Conservation (phyloP, 2,113 vertebrate species). For the Grammomys dolichurus region DNA sequence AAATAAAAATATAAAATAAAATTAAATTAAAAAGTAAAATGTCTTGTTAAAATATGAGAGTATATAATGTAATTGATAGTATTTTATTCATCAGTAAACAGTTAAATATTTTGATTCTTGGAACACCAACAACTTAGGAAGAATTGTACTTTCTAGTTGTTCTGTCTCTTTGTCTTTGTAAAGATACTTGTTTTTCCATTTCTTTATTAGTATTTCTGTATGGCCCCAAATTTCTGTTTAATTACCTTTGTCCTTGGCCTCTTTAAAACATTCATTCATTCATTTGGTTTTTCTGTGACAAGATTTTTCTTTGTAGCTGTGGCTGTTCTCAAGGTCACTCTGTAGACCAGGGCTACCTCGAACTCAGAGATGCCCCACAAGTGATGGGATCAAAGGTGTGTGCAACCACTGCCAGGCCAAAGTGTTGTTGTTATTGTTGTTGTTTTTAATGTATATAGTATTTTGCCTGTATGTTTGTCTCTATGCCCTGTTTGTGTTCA, state of each 20-base stretch:
- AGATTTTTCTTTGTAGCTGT: not conserved
- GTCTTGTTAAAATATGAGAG: not conserved
- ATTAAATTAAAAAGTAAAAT: too few species aligned
- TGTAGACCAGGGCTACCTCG: not conserved
- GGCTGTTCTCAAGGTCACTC: not conserved
- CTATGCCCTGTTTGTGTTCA: not conserved
- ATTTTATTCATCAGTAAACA: not conserved
- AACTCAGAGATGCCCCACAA: not conserved
- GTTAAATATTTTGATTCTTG: not conserved
- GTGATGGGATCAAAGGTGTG: not conserved
- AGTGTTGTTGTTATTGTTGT: not conserved
- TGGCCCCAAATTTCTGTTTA: not conserved
- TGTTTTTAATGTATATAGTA: not conserved
- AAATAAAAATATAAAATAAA: too few species aligned
- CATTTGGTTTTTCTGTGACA: not conserved
- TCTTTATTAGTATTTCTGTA: not conserved
- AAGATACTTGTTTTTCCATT: not conserved
- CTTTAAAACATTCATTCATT: not conserved
- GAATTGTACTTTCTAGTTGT: not conserved
- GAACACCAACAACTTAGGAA: not conserved
- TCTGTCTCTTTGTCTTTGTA: not conserved
- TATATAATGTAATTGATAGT: not conserved
- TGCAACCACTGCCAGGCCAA: not conserved
- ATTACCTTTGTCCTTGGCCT: not conserved
- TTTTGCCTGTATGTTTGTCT: not conserved